Evolutionary conservation across 2,888 invertebrate species (phyloP).

Genomic region (Melinopterus prodromus): DNA sequence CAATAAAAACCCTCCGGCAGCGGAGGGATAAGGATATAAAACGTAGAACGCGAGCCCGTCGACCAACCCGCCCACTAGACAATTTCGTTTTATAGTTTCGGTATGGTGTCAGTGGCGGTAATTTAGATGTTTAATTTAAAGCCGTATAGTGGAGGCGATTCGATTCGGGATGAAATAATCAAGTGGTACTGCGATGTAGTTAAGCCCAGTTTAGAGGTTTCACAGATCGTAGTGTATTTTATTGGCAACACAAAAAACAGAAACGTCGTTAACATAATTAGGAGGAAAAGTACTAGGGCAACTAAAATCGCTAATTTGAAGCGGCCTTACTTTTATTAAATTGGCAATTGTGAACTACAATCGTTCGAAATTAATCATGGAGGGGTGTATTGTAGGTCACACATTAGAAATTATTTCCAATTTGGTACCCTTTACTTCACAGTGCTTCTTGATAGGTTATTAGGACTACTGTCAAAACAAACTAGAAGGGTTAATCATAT

Average conservation of each 20-base stretch:
- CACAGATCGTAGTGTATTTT: background rate
- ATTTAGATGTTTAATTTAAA: conserved; percentile 4
- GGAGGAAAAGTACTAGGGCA: too few relatives aligned
- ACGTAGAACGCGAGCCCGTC: background rate
- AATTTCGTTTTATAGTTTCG: conserved; percentile 4
- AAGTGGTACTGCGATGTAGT: background rate
- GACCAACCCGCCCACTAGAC: conserved; percentile 4
- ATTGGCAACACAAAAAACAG: background rate
- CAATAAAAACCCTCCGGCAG: background rate
- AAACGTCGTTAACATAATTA: too few relatives aligned
- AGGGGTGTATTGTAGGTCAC: too few relatives aligned
- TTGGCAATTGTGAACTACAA: too few relatives aligned
- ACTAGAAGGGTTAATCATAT: too few relatives aligned
- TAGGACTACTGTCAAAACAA: too few relatives aligned
- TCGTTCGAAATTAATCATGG: too few relatives aligned
- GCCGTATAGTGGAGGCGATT: background rate
- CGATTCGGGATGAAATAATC: background rate
- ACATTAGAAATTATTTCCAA: too few relatives aligned
- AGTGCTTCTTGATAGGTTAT: too few relatives aligned
- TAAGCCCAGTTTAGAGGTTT: background rate
- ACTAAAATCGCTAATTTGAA: too few relatives aligned
- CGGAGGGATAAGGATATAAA: conserved; percentile 4
- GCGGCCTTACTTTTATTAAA: too few relatives aligned
- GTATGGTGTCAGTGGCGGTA: conserved; percentile 4
- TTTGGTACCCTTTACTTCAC: too few relatives aligned